A percentile compares a stretch with the other conserved stretches of the same genome.
phyloP scores from a whole-genome alignment of 1,140 invertebrate genomes.

The Hesperophylax magnus region DNA sequence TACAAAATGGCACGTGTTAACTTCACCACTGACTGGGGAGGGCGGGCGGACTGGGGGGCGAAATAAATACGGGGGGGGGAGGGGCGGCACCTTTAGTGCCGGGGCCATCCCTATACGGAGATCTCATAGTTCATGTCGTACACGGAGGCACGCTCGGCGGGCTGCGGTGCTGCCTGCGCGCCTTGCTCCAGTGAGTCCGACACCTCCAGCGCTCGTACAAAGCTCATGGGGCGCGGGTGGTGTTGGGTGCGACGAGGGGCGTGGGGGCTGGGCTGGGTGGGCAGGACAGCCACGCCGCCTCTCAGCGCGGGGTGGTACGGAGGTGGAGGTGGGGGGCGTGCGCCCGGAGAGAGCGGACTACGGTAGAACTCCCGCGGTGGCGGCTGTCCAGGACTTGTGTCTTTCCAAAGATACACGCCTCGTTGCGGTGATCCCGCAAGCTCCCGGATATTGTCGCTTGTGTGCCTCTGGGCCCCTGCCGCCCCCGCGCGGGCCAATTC shows the following conservation, averaged over 20 bases:
- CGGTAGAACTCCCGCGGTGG: slow-evolving; percentile 72
- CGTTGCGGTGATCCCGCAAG: slow-evolving; percentile 87
- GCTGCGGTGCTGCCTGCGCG: slow-evolving; percentile 72
- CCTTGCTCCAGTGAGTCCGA: slow-evolving; percentile 83
- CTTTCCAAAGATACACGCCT: slow-evolving; percentile 88
- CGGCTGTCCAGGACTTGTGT: slow-evolving; percentile 80
- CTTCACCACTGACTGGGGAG: slow-evolving; percentile 17
- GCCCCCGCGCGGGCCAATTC: slow-evolving; percentile 83
- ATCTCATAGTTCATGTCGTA: slow-evolving; percentile 98
- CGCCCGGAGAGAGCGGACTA: slow-evolving; percentile 61
- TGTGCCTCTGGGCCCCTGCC: slow-evolving; percentile 73
- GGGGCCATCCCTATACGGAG: slow-evolving; percentile 75
- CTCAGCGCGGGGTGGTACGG: slow-evolving; percentile 63
- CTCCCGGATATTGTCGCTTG: slow-evolving; percentile 80
- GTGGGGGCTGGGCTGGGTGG: slow-evolving; percentile 76
- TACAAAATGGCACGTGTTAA: slow-evolving; percentile 31
- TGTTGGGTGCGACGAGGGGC: slow-evolving; percentile 73
- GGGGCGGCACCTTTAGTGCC: slow-evolving; percentile 56
- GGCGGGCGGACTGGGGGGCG: slow-evolving; percentile 18
- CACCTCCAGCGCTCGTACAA: slow-evolving; percentile 92
- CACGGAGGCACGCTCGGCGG: slow-evolving; percentile 88
- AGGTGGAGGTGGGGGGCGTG: slow-evolving; percentile 61
- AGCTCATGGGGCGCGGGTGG: slow-evolving; percentile 85
- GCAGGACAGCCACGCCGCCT: slow-evolving; percentile 79
- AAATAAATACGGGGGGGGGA: slow-evolving; percentile 25